Evolutionary conservation across 2,797 vertebrate species (phyloP), one percentile per base, ranked within the genome.

Genomic region (Pelodytes ibericus): DNA sequence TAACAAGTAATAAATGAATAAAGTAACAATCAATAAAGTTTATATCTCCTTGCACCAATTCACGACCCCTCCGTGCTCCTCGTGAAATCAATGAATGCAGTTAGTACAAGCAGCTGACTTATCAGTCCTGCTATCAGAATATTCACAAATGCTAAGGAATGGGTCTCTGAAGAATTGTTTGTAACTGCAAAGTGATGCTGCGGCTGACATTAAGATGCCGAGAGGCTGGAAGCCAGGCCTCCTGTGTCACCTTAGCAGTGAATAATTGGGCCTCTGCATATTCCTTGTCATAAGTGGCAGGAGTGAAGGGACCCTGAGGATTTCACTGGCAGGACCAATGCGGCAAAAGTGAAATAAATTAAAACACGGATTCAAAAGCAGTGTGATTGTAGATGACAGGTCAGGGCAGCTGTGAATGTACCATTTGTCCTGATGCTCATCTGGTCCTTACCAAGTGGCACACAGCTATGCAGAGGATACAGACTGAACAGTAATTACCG

Each of bases 261-360:
- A 98, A 92, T 95, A 94, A 97, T 95, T 92, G 94, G 92, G 92
- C 91, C 92, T 94, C 94, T 96, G 95, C 94, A 95, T 96, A 95
- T 92, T 94, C 92, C 93, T 94, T 96, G 96, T 97, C 96, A 96
- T 92, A 86, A 83, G 85, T 90, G 89, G 93, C 92, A 91, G 93
- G 95, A 95, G 90, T 95, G 93, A 96, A 94, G 93, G 93, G 93
- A 93, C 96, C 95, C 93, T 72, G 91, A 97, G 96, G 95, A 96
- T 90, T 80, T 86, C 87, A 88, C 91, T 94, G 92, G 93, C 93
- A 93, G 91, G 91, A 83, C 85, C 87, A 91, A 90, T 87, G 92
- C 91, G 91, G 90, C 90, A 91, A 87, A 91, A 92, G 92, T 92
- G 90, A 91, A 95, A 95, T 95, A 94, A 97, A 97, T 98, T 96